A percentile compares a stretch with the other conserved stretches of the same genome.
Evolutionary conservation across 2,888 invertebrate species (phyloP).

Genomic region (Agrilus cyanescens): DNA sequence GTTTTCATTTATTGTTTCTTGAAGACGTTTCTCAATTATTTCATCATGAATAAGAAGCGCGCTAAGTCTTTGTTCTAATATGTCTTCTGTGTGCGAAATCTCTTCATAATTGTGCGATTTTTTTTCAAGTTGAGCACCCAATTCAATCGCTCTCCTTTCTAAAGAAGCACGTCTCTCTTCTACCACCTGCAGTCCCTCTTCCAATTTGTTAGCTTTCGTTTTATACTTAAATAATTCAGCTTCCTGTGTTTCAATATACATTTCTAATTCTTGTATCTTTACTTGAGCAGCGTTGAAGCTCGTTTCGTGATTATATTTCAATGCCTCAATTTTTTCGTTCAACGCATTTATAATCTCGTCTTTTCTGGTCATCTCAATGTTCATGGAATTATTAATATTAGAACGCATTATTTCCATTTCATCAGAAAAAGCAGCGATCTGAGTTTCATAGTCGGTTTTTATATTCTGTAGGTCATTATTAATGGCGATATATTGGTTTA

Average conservation of each 20-base stretch:
- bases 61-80: conserved; percentile 48
- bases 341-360: conserved; percentile 28
- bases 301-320: conserved; percentile 31
- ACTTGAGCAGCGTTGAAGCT: conserved; percentile 43
- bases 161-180: conserved; percentile 48
- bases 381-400: conserved; percentile 11
- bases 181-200: conserved; percentile 51
- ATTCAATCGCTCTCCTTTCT: conserved; percentile 48
- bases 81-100: conserved; percentile 49
- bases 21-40: conserved; percentile 45
- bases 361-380: conserved; percentile 14
- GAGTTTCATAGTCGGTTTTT: conserved; percentile 14
- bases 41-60: conserved; percentile 52
- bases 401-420: conserved; percentile 18
- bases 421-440: conserved; percentile 11
- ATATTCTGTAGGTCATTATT: conserved; percentile 15
- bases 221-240: conserved; percentile 52
- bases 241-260: conserved; percentile 62
- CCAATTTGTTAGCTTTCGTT: conserved; percentile 50
- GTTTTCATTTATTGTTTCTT: conserved; percentile 46
- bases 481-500: conserved; percentile 9
- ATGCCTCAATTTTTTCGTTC: conserved; percentile 29
- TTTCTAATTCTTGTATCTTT: conserved; percentile 62
- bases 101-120: conserved; percentile 42
- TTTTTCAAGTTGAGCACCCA: conserved; percentile 47